Conservation (phyloP, 2,888 invertebrate genomes). For the Syrista parreyssii region DNA sequence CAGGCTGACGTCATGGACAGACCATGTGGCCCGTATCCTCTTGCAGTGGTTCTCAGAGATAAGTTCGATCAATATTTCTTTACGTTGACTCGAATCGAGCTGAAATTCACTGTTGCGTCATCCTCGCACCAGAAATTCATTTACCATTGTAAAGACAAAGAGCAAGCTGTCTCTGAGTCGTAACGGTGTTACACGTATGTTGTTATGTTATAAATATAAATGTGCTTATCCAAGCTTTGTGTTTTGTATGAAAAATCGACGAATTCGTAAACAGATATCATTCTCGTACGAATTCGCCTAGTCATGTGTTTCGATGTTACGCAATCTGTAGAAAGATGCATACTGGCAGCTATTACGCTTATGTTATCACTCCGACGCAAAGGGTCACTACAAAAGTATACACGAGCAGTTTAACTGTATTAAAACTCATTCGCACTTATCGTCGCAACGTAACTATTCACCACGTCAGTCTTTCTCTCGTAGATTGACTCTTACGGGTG, state of each 20-base stretch:
- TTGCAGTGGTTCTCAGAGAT: slow-evolving; percentile 36
- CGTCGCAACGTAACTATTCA: neutral
- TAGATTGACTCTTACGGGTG: neutral
- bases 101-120: neutral
- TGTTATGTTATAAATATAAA: neutral
- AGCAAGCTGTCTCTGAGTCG: neutral
- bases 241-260: neutral
- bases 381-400: neutral
- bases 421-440: neutral
- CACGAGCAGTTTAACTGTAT: neutral
- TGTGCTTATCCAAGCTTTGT: neutral
- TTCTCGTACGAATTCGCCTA: neutral
- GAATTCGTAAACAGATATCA: neutral
- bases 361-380: neutral
- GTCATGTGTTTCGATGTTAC: neutral
- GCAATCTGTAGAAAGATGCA: neutral
- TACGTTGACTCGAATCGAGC: neutral
- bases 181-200: neutral
- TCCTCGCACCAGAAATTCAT: neutral
- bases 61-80: neutral
- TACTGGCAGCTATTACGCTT: neutral
- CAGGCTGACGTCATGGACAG: slow-evolving; percentile 34
- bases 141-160: neutral
- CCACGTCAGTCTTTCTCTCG: neutral
- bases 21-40: slow-evolving; percentile 45